Base-by-base conservation (phyloP, 53 echinoderm and acorn worm species). In the Zoroaster sp. region DNA sequence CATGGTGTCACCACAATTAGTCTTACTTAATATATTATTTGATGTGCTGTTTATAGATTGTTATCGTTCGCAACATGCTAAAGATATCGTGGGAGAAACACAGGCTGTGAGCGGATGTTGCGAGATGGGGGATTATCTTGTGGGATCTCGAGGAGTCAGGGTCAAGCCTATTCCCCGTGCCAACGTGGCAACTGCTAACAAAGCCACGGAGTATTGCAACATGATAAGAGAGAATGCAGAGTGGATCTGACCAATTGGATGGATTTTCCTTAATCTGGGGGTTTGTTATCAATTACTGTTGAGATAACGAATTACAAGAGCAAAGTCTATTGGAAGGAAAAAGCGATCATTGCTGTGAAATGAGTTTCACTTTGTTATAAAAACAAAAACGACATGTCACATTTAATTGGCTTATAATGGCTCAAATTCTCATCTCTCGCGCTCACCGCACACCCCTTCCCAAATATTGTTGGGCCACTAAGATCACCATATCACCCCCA, bases 111-210 rank as follows among this genome's bases (percentile, higher is more conserved):
- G 3, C 49, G 71, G 71, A 21, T 42, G 40, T 5, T 3, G 55
- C 46, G 4, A 33, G 6, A 49, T 4, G 63, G 63, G 7, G 23
- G 9, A 28, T 59, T 85, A 85, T 85, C 85, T 69, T n/a, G 49
- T 33, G 21, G 21, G 63, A 28, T 59, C 47, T 3, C 35, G 39
- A 54, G 78, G 53, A 53, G 38, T 55, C 17, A 25, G 36, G 49
- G 12, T 18, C 28, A 32, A 47, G 17, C 76, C 49, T 14, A 14
- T 0, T 33, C 31, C 42, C 38, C 20, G 39, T 20, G 52, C 21
- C 85, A 70, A 85, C 85, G 85, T 85, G 85, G 85, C 85, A 72
- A 72, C 13, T 71, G 35, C 35, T 33, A 37, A 35, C 21, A 85
- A 21, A 46, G 70, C 85, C 85, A 69, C 70, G 85, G 28, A 42